Conservation (phyloP, 2,888 invertebrate species). For the Stegophylla sp. region DNA sequence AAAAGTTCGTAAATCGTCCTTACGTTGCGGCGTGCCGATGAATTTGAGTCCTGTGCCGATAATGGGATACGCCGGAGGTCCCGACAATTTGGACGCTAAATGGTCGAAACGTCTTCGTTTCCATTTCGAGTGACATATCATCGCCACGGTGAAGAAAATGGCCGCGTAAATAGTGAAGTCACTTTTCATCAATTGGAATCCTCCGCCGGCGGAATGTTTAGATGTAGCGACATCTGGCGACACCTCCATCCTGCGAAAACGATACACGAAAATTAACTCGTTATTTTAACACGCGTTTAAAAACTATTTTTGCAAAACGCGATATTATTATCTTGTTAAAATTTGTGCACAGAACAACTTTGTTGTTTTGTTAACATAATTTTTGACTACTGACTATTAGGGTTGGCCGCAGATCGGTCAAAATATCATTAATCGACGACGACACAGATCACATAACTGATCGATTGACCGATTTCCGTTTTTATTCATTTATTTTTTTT, state of each 20-base stretch:
- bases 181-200: conserved; percentile 1
- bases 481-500: no score
- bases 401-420: no score
- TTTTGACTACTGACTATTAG: no score
- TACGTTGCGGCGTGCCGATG: conserved; percentile 61
- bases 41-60: conserved; percentile 61
- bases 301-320: neutral
- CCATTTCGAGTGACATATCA: conserved; percentile 60
- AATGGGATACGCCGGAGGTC: conserved; percentile 61
- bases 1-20: no score
- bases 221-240: conserved; percentile 22
- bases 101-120: conserved; percentile 60
- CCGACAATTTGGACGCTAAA: conserved; percentile 60
- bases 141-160: conserved; percentile 34
- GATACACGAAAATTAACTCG: neutral
- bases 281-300: neutral
- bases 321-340: neutral
- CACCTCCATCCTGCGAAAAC: conserved; percentile 22
- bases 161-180: conserved; percentile 62
- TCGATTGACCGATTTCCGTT: no score
- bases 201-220: neutral
- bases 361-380: no score
- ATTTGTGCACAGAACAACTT: no score
- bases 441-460: no score
- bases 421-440: no score